Conservation (phyloP, 2,113 vertebrate genomes). For the human (Homo sapiens) region GRCh38 chr12:85920501-85921000, state of each 20-base stretch:
- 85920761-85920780: neutral
- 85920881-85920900: neutral
- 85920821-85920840: neutral
- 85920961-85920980: neutral
- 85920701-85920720: neutral
- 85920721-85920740: neutral
- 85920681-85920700: neutral
- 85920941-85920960: neutral
- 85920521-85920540: constrained; percentile 62
- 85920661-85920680: neutral
- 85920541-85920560: constrained; percentile 36
- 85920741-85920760: neutral
- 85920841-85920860: neutral
- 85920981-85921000: neutral
- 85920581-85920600: neutral
- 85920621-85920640: neutral
- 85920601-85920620: neutral
- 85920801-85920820: neutral
- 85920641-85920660: neutral
- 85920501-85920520: neutral
- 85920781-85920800: neutral
- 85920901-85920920: neutral
- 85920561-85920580: neutral
- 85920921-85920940: neutral
- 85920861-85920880: neutral